Base-by-base conservation (phyloP, 2,888 invertebrate genomes). In the Drosophila percnosoma region DNA sequence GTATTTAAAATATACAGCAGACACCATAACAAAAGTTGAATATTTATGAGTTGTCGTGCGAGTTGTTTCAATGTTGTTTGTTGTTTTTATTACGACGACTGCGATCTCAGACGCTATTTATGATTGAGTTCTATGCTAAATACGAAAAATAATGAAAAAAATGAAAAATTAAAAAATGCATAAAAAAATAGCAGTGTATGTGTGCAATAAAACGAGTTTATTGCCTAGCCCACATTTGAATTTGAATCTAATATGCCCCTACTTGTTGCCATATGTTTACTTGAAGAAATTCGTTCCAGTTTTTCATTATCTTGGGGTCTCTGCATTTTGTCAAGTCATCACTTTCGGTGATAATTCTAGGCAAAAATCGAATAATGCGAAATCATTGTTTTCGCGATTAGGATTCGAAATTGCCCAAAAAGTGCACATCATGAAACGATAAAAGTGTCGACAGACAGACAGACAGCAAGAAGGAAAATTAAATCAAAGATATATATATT, bases 11-110 rank as follows among this genome's bases (percentile, higher is more conserved):
- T 68, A 77, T 75, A 34, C 70, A 64, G 69, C 58, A 66, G 80
- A 68, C 71, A 68, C 62, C 62, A 78, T 61, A 80, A 75, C 67
- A 61, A 60, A 63, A 66, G 40, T 62, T 78, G 61, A 73, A 87
- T 87, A 85, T 87, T 85, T 85, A 85, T 85, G 86, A 87, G 68
- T 70, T 78, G 81, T 75, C 75, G 79, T 69, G 74, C 76, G 71
- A 76, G 58, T 76, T 65, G 75, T 72, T 59, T 64, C 66, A 72
- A 66, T 78, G 68, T 49, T 69, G 38, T 60, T 45, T 72, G 55
- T 42, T 34, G 24, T 65, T 63, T 38, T 74, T 64, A 55, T 55
- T 55, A 4, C 18, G 0, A 13, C 27, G 36, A 65, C 70, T 53
- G 65, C 60, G 49, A 57, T 79, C 62, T 48, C 67, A 73, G 73